Base-by-base conservation (phyloP, 2,113 vertebrate genomes). In the Nothoprocta perdicaria region DNA sequence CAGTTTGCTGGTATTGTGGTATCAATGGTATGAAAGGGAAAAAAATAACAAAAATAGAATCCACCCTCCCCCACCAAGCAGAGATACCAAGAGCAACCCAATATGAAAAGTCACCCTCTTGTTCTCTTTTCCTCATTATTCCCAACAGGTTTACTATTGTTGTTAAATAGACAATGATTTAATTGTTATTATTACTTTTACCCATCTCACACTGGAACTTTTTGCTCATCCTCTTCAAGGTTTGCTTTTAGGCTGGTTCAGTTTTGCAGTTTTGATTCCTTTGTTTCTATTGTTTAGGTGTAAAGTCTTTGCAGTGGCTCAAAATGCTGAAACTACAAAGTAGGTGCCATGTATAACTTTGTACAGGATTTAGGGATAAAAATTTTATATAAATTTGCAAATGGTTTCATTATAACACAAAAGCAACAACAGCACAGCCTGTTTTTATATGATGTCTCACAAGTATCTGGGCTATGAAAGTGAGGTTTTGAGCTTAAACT, bases 271-370 rank as follows among this genome's bases (percentile, higher is more conserved):
- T 95, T 82, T 91, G 41, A 94, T 95, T 97, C 96, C 97, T 96
- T 41, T 95, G 94, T 80, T 97, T 97, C 94, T 97, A 80, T 40
- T 95, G 92, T 95, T 97, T 97, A 98, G 97, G 97, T 97, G 95
- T 96, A 97, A 92, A 97, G 95, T 97, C 95, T 97, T 91, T 97
- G 97, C 65, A 95, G 97, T 90, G 97, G 96, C 95, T 98, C 96
- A 96, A 97, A 97, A 91, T 95, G 97, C 97, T 98, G 98, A 98
- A 98, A 98, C 98, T 97, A 95, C 91, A 98, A 98, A 98, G 97
- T 92, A 97, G 24, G 95, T 2, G 95, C 97, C 93, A 73, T 97
- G 97, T 96, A 96, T 97, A 93, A 97, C 80, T 95, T 91, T 48
- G 94, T 71, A 96, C 92, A 93, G 84, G 81, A 91, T 69, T 90